Conservation (phyloP, 1,140 invertebrate genomes). For the Bombus sylvicola region DNA sequence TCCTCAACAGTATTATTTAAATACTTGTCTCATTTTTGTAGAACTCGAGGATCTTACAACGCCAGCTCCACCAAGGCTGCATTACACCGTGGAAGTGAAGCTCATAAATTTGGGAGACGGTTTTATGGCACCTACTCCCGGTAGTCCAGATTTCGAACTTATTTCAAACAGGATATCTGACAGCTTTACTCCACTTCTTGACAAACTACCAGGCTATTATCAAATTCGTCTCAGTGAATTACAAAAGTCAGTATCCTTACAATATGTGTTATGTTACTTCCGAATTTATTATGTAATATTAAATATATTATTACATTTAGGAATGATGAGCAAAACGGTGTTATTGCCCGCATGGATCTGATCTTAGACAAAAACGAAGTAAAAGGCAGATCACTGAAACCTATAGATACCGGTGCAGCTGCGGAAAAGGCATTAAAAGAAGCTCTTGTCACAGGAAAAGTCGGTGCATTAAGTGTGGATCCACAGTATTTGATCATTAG, state of each 20-base stretch:
- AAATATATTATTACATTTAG: constrained; percentile 31
- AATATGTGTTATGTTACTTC: not conserved
- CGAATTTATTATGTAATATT: not conserved
- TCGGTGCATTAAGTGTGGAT: constrained; percentile 91
- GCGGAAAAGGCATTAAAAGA: constrained; percentile 85
- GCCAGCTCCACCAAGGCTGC: constrained; percentile 84
- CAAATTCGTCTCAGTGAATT: constrained; percentile 87
- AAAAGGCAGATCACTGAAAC: constrained; percentile 83
- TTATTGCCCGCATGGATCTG: constrained; percentile 87
- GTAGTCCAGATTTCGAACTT: constrained; percentile 88
- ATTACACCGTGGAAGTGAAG: constrained; percentile 89
- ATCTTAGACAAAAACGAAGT: constrained; percentile 87
- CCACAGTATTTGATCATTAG: constrained; percentile 89
- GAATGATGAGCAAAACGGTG: constrained; percentile 83
- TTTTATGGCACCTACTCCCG: constrained; percentile 87
- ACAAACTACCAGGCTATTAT: constrained; percentile 88
- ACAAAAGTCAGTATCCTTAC: constrained; percentile 84
- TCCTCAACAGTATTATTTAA: not conserved
- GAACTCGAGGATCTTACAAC: constrained; percentile 84
- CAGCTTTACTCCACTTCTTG: constrained; percentile 86
- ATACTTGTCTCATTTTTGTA: constrained; percentile 29
- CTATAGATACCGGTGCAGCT: constrained; percentile 79
- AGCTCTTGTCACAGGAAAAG: constrained; percentile 87
- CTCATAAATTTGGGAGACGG: constrained; percentile 90
- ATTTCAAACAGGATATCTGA: constrained; percentile 87